Base-by-base conservation (phyloP, 2,113 vertebrate species). In the Poeciliopsis occidentalis region DNA sequence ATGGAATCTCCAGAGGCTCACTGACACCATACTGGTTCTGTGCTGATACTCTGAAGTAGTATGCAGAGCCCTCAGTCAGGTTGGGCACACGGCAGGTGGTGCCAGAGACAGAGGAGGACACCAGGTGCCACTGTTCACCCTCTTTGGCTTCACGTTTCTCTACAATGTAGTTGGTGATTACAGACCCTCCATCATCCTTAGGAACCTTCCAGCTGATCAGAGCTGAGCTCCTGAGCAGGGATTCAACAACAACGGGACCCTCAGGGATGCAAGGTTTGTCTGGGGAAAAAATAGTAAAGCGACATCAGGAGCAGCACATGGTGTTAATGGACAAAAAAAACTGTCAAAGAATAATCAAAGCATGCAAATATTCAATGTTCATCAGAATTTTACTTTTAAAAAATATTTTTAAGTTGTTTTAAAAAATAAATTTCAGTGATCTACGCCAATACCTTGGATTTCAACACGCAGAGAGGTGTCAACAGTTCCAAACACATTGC, bases 21-120 rank as follows among this genome's bases (percentile, higher is more conserved):
- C 98, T 99, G 88, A 98, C 96, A 67, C 98, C 98, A 1, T 97
- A 98, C 30, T 95, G 96, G 85, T 99, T 99, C 90, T 99, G 97
- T 80, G 98, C 97, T 66, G 95, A 98, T 80, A 99, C 97, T 78
- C 98, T 95, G 95, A 99, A 99, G 94, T 99, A 99, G 86, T 99
- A 99, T 41, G 96, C 97, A 44, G 96, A 95, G 12, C 93, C 97
- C 93, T 99, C 97, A 30, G 81, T 95, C 67, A 99, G 94, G 84
- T 98, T 98, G 90, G 96, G 95, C 81, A 99, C 94, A 79, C 98
- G 96, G 64, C 97, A 99, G 47, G 94, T 97, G 79, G 95, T 98
- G 87, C 98, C 95, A 51, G 97, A 95, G 87, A 99, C 92, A 70
- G 95, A 95, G 67, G 98, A 99, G 82, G 97, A 99, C 68, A 99